phyloP scores from a whole-genome alignment of 2,888 invertebrate species.

The Nymphalis c-album region DNA sequence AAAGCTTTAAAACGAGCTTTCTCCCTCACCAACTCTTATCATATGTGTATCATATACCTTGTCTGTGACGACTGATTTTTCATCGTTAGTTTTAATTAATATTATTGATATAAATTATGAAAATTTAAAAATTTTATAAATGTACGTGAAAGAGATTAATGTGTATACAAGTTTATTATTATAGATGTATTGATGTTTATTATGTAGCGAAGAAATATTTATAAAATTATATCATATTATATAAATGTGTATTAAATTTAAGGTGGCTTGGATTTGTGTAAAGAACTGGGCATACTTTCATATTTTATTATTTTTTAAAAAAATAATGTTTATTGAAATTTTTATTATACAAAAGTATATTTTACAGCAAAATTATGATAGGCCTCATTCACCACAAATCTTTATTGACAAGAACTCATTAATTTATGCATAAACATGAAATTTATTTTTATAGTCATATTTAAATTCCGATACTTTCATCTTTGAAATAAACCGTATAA shows the following conservation, averaged over 20 bases:
- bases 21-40: conserved; percentile 30
- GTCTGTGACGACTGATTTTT: conserved; percentile 77
- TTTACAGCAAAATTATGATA: conserved; percentile 2
- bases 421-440: neutral
- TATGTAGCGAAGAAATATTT: conserved; percentile 39
- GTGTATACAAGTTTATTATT: conserved; percentile 65
- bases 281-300: conserved; percentile 1
- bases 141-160: conserved; percentile 57
- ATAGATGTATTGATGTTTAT: conserved; percentile 60
- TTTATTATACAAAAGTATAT: neutral
- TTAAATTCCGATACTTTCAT: too few species aligned
- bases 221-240: conserved; percentile 30
- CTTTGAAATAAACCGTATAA: too few species aligned
- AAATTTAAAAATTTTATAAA: conserved; percentile 60
- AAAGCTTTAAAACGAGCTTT: conserved; percentile 43
- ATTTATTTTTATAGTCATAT: neutral
- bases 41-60: conserved; percentile 36
- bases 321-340: conserved; percentile 2
- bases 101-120: conserved; percentile 43
- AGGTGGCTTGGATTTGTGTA: conserved; percentile 31
- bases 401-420: neutral
- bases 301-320: conserved; percentile 2
- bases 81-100: conserved; percentile 61
- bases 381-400: conserved; percentile 8
- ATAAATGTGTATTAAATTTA: conserved; percentile 29